Conservation (phyloP, 1,140 invertebrate species). For the Drosophila paulistorum region DNA sequence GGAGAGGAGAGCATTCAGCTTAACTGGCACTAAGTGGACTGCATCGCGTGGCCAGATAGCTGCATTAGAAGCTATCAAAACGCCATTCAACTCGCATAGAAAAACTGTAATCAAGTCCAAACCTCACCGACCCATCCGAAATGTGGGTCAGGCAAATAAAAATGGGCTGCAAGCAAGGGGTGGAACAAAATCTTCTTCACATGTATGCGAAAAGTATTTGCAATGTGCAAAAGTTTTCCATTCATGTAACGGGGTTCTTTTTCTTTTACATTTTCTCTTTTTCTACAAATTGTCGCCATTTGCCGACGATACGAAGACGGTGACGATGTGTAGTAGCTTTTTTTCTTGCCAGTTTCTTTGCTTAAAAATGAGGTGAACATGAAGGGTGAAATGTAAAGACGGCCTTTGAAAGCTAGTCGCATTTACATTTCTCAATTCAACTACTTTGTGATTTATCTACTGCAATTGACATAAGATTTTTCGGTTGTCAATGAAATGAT, state of each 20-base stretch:
- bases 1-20: slow-evolving; percentile 31
- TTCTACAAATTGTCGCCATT: slow-evolving; percentile 78
- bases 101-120: slow-evolving; percentile 70
- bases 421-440: slow-evolving; percentile 64
- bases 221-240: slow-evolving; percentile 50
- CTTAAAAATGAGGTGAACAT: neutral
- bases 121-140: slow-evolving; percentile 19
- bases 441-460: slow-evolving; percentile 64
- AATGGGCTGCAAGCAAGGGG: neutral
- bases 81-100: slow-evolving; percentile 67
- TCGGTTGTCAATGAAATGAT: slow-evolving; percentile 58
- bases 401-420: slow-evolving; percentile 39
- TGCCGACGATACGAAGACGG: slow-evolving; percentile 40
- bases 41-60: slow-evolving; percentile 74
- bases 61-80: slow-evolving; percentile 76
- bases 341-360: too few relatives aligned
- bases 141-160: slow-evolving; percentile 74
- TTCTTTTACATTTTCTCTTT: slow-evolving; percentile 23
- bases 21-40: slow-evolving; percentile 75
- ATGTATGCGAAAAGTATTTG: slow-evolving; percentile 56
- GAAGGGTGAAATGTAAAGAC: slow-evolving; percentile 17
- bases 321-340: slow-evolving; percentile 6
- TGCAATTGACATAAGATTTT: slow-evolving; percentile 72
- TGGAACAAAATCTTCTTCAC: neutral
- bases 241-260: slow-evolving; percentile 27